Conservation (phyloP, 2,888 invertebrate genomes). For the Anoplius nigerrimus region DNA sequence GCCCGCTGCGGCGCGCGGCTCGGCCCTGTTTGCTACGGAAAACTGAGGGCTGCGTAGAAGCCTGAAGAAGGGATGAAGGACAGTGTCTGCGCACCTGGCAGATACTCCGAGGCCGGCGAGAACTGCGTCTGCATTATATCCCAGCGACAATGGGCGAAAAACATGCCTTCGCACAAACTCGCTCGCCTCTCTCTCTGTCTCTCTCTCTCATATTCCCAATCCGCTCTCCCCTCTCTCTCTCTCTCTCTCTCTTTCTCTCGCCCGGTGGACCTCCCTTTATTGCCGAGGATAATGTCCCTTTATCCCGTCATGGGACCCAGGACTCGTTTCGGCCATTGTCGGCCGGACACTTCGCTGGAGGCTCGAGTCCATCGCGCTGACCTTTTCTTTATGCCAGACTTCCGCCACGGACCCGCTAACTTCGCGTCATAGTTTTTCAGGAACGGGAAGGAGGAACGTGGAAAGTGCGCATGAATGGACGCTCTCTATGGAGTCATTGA, state of each 20-base stretch:
- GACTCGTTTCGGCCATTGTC: slow-evolving; percentile 60
- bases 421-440: neutral
- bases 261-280: slow-evolving; percentile 53
- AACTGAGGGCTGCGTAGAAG: neutral
- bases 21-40: too few relatives aligned
- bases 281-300: slow-evolving; percentile 63
- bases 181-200: too few relatives aligned
- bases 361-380: slow-evolving; percentile 44
- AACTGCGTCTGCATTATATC: slow-evolving; percentile 58
- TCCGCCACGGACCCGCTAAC: neutral
- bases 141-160: slow-evolving; percentile 61
- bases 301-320: slow-evolving; percentile 59
- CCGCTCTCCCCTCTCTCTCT: slow-evolving; percentile 9
- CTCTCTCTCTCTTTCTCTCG: slow-evolving; percentile 43
- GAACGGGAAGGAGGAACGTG: too few relatives aligned
- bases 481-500: too few relatives aligned
- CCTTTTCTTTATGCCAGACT: slow-evolving; percentile 21
- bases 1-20: too few relatives aligned
- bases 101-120: slow-evolving; percentile 53
- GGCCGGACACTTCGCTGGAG: slow-evolving; percentile 57
- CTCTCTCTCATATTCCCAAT: too few relatives aligned
- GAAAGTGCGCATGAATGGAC: too few relatives aligned
- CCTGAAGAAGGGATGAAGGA: slow-evolving; percentile 4
- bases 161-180: slow-evolving; percentile 65
- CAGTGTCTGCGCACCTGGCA: slow-evolving; percentile 52